A percentile compares a stretch with the other conserved stretches of the same genome.
Conservation (phyloP, 2,888 invertebrate species). For the Yponomeuta evonymella region DNA sequence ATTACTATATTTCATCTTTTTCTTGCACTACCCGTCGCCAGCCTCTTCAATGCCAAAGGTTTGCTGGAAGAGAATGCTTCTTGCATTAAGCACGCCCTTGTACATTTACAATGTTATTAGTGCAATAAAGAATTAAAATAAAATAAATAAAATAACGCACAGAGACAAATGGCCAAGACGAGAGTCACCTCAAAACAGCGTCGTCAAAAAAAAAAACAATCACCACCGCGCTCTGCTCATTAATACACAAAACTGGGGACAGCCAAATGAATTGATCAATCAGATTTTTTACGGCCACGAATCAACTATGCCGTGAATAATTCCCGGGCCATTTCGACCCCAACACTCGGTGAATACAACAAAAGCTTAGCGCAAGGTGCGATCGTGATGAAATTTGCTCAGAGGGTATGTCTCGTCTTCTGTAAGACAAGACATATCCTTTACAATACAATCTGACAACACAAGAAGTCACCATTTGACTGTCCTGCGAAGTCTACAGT, state of each 20-base stretch:
- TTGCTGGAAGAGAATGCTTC: too few relatives aligned
- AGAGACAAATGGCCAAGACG: background rate
- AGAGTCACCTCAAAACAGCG: background rate
- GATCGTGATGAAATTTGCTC: background rate
- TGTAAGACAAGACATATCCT: too few relatives aligned
- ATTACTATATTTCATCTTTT: too few relatives aligned
- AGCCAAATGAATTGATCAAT: constrained; percentile 74
- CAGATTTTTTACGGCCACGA: constrained; percentile 73
- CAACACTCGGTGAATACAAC: background rate
- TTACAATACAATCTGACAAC: too few relatives aligned
- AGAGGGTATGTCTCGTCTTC: background rate
- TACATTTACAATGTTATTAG: too few relatives aligned
- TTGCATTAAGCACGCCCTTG: too few relatives aligned
- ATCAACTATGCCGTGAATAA: constrained; percentile 75
- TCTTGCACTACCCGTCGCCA: too few relatives aligned
- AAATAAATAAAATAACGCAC: too few relatives aligned
- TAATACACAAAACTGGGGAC: constrained; percentile 52
- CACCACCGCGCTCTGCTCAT: constrained; percentile 59
- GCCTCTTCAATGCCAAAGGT: too few relatives aligned
- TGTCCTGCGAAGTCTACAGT: too few relatives aligned
- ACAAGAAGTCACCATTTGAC: too few relatives aligned
- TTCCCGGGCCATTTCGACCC: constrained; percentile 54
- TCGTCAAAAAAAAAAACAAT: background rate
- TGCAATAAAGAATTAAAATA: too few relatives aligned
- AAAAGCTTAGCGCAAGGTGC: background rate